A percentile compares a stretch with the other conserved stretches of the same genome.
Evolutionary conservation across 2,113 vertebrate species (phyloP).

Genomic region (Rhinichthys klamathensis): DNA sequence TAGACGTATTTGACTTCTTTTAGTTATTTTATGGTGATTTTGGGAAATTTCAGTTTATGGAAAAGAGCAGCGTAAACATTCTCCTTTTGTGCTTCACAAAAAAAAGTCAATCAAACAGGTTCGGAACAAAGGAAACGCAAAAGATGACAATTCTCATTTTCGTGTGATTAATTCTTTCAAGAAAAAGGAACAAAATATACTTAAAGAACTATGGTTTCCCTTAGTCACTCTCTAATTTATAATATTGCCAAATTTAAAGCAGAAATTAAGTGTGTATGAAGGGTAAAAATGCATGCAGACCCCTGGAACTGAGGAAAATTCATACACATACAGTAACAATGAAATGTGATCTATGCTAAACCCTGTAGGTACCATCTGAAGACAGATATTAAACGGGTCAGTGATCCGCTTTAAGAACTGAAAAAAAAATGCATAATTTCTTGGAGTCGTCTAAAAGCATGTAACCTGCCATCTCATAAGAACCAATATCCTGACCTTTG

Average conservation of each 20-base stretch:
- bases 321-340: neutral
- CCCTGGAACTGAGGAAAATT: neutral
- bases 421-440: neutral
- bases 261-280: neutral
- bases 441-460: neutral
- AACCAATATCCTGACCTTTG: constrained; percentile 19
- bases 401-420: neutral
- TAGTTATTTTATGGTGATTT: neutral
- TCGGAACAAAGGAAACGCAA: neutral
- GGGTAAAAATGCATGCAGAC: neutral
- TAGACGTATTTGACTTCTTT: neutral
- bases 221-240: neutral
- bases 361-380: constrained; percentile 33
- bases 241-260: neutral
- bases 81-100: neutral
- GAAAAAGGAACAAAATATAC: neutral
- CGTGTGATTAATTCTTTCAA: neutral
- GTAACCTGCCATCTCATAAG: neutral
- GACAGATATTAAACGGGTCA: neutral
- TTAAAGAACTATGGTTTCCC: neutral
- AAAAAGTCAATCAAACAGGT: neutral
- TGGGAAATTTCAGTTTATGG: neutral
- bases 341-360: constrained; percentile 19
- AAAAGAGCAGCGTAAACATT: neutral
- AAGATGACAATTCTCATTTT: neutral